phyloP scores from a whole-genome alignment of 2,113 vertebrate species.

The Onychostoma macrolepis region DNA sequence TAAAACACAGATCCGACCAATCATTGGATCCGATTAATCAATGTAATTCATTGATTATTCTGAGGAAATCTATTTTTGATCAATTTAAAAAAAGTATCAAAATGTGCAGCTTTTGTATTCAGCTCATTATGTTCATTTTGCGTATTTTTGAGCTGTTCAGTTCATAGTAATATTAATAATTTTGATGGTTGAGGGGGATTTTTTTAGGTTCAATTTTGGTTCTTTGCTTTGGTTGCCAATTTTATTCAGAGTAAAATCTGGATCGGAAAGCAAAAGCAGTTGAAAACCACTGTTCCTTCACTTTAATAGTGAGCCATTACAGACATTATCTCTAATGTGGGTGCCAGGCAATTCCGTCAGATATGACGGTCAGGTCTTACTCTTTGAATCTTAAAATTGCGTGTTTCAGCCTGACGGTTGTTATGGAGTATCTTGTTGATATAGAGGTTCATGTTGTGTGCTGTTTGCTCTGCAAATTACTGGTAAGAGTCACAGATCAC shows the following conservation, averaged over 20 bases:
- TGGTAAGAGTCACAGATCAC: slow-evolving; percentile 25
- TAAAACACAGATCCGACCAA: no score
- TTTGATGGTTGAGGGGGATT: no score
- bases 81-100: background rate
- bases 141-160: no score
- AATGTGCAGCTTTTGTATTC: background rate
- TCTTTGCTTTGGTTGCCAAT: background rate
- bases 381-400: background rate
- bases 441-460: background rate
- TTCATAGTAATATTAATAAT: no score
- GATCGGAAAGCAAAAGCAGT: background rate
- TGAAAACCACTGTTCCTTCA: background rate
- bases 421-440: background rate
- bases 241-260: background rate
- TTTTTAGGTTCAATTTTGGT: background rate
- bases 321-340: background rate
- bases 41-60: no score
- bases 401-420: background rate
- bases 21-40: no score
- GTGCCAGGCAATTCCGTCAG: background rate
- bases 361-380: background rate
- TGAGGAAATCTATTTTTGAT: no score
- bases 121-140: background rate
- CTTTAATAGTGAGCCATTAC: background rate
- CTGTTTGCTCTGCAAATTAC: slow-evolving; percentile 8